Percentiles rank a stretch among this genome's conserved stretches.
Conservation (phyloP, 1,140 invertebrate species). For the Cyclina sinensis region DNA sequence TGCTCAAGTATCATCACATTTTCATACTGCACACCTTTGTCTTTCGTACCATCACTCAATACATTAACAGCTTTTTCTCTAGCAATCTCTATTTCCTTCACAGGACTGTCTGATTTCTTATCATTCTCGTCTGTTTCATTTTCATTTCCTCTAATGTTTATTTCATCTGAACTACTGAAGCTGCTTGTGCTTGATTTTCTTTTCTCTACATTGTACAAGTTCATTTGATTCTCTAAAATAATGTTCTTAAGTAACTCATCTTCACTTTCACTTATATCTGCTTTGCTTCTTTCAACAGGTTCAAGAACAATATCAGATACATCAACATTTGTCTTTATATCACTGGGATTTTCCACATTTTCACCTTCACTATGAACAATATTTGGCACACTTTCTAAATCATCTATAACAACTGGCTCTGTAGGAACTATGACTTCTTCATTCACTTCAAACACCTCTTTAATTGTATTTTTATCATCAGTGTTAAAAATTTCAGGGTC, state of each 20-base stretch:
- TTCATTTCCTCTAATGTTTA: neutral
- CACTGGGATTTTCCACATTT: neutral
- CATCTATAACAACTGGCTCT: neutral
- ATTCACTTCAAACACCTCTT: neutral
- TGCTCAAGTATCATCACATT: neutral
- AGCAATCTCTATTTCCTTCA: neutral
- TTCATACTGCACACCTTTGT: neutral
- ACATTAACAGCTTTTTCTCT: neutral
- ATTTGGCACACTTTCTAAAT: neutral
- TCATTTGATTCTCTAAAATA: conserved; percentile 47
- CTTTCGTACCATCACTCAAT: neutral
- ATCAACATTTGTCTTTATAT: neutral
- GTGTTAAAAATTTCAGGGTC: conserved; percentile 6
- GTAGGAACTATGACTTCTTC: neutral
- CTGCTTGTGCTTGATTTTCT: conserved; percentile 50
- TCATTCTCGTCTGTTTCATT: neutral
- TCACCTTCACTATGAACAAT: neutral
- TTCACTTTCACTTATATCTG: conserved; percentile 40
- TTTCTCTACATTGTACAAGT: conserved; percentile 34
- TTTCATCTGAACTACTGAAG: conserved; percentile 4
- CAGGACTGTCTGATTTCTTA: neutral
- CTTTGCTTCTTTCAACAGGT: neutral
- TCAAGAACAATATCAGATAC: conserved; percentile 1
- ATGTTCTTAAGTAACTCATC: conserved; percentile 56
- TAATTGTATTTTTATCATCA: neutral